These are phyloP conservation scores for Sterna hirundo DNA, from an alignment of 2,113 vertebrate species.

Conservation along the genomic window DNA sequence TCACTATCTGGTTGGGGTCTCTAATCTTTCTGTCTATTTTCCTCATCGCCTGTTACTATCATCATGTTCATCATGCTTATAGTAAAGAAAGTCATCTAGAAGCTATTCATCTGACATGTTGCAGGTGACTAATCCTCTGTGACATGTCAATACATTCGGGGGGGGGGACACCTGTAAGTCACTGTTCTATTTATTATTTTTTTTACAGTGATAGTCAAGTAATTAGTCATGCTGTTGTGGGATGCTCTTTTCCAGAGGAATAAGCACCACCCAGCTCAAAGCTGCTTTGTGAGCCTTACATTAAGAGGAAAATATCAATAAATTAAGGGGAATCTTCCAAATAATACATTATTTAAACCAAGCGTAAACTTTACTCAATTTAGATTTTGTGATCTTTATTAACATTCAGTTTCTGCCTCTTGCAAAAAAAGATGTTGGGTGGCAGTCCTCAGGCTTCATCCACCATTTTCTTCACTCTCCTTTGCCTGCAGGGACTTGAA, in stretches of 20 bases:
- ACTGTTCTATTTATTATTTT: neutral
- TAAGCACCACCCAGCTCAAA: neutral
- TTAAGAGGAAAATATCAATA: neutral
- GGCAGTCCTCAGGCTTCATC: neutral
- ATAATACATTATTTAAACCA: neutral
- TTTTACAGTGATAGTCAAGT: neutral
- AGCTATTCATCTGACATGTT: conserved; percentile 15
- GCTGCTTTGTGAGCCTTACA: neutral
- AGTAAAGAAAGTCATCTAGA: conserved; percentile 22
- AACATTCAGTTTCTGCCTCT: neutral
- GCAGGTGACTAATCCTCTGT: conserved; percentile 30
- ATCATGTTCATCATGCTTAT: conserved; percentile 4
- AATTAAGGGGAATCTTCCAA: neutral
- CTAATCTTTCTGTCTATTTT: conserved; percentile 25
- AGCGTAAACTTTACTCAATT: neutral
- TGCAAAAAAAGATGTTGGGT: neutral
- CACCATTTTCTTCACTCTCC: neutral
- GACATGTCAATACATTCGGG: neutral
- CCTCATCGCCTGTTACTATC: neutral
- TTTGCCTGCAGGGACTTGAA: conserved; percentile 86
- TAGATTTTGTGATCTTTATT: neutral
- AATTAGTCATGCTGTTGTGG: neutral
- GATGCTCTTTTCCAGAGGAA: neutral
- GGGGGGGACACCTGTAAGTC: conserved; percentile 8
- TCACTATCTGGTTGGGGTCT: neutral